These are phyloP conservation scores for Melangyna quadrimaculata DNA, from an alignment of 2,888 invertebrate species.

Conservation along the genomic window DNA sequence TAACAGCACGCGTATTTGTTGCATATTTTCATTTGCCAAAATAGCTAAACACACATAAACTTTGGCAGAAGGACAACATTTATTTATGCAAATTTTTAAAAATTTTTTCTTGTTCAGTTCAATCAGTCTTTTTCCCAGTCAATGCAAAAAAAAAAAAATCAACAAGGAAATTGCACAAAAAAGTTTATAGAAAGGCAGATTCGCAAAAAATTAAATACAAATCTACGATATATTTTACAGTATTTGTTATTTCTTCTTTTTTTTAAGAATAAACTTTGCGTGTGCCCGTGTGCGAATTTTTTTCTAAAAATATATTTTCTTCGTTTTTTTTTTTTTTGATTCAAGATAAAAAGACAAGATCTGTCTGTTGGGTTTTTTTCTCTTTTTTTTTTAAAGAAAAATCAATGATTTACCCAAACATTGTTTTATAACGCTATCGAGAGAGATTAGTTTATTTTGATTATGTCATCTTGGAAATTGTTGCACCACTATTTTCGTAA, in stretches of 20 bases:
- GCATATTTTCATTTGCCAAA: constrained; percentile 45
- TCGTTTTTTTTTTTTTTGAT: neutral
- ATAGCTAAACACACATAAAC: constrained; percentile 4
- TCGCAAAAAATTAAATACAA: constrained; percentile 9
- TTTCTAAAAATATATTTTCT: constrained; percentile 51
- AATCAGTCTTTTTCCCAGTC: constrained; percentile 2
- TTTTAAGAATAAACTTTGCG: constrained; percentile 53
- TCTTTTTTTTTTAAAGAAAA: neutral
- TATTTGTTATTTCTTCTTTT: too few relatives aligned
- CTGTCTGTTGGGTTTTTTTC: neutral
- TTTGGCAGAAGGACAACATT: constrained; percentile 45
- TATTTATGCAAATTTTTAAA: constrained; percentile 7
- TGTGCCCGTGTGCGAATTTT: constrained; percentile 68
- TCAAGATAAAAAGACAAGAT: neutral
- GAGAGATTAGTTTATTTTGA: constrained; percentile 46
- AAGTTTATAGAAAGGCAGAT: constrained; percentile 7
- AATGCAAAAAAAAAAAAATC: constrained; percentile 4
- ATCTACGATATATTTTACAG: neutral
- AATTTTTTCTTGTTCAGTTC: neutral
- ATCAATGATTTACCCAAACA: constrained; percentile 36
- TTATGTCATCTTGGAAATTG: constrained; percentile 53
- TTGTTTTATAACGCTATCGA: constrained; percentile 3
- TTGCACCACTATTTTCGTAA: constrained; percentile 48
- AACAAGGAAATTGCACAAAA: constrained; percentile 39
- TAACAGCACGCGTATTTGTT: constrained; percentile 29